Base-by-base conservation (phyloP, 2,113 vertebrate genomes). In the Chaetodon auriga region DNA sequence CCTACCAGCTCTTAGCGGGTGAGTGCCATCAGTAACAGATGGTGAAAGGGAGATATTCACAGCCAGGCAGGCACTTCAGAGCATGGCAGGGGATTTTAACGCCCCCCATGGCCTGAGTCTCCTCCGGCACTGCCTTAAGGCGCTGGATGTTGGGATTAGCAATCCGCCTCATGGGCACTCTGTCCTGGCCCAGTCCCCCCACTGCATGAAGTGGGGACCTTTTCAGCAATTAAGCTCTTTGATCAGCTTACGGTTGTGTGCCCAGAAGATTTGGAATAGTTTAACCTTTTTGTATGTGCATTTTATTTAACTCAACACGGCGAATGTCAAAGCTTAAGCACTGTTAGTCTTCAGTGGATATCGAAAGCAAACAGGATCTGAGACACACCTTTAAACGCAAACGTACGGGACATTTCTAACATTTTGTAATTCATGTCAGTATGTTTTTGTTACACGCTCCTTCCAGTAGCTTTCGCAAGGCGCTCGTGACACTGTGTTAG, bases 31-130 rank as follows among this genome's bases (percentile, higher is more conserved):
- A 18, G 83, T 87, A 92, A 89, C 94, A 94, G 94, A 93, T 93
- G 94, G 91, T 68, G 79, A 89, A 86, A 83, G 75, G 89, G 87
- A 87, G 92, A 93, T 91, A 90, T 93, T 92, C 89, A 89, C 92
- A 90, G 90, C 90, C 71, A 65, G 79, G 83, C 62, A 70, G 72
- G 82, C 87, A 83, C 89, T 88, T 91, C 54, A 48, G 83, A 82
- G 85, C 71, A 61, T 81, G 62, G 77, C 79, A 54, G 79, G 69
- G 85, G 89, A 90, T 92, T 90, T 94, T 90, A 86, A 92, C 85
- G 18, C 91, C 88, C 85, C 79, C 86, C 51, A 6, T 41, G 61
- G 55, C 76, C 72, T n/a, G 25, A 70, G 84, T 65, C 75, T 87
- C 86, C 86, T 89, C 30, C 21, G 62, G 87, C 55, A 38, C 43